These are phyloP conservation scores for Montipora capitata DNA, from an alignment of 92 coral and sea anemone species.

Conservation along the genomic window DNA sequence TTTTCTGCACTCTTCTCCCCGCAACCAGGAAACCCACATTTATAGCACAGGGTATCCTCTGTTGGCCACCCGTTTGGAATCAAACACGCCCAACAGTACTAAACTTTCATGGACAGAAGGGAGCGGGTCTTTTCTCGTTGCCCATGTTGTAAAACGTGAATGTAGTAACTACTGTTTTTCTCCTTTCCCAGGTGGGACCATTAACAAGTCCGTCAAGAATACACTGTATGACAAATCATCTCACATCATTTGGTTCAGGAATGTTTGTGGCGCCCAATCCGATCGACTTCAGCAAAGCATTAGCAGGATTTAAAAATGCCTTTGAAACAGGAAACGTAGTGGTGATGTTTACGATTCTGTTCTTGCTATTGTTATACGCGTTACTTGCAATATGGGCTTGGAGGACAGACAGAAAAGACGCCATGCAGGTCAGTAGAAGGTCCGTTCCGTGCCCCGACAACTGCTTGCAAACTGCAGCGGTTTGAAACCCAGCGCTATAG, in stretches of 20 bases:
- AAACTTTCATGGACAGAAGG: too few relatives aligned
- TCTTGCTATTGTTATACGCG: slow-evolving; percentile 59
- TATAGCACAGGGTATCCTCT: too few relatives aligned
- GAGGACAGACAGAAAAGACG: slow-evolving; percentile 74
- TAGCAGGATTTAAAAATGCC: slow-evolving; percentile 76
- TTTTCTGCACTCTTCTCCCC: too few relatives aligned
- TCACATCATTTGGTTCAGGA: slow-evolving; percentile 90
- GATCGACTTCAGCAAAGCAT: slow-evolving; percentile 83
- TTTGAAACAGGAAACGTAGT: slow-evolving; percentile 82
- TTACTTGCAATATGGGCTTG: slow-evolving; percentile 77
- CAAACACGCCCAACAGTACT: too few relatives aligned
- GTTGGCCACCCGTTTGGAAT: too few relatives aligned
- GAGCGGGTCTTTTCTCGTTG: too few relatives aligned
- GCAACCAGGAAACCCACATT: too few relatives aligned
- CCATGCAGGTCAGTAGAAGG: slow-evolving; percentile 49
- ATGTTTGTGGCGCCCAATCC: slow-evolving; percentile 89
- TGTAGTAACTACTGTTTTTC: too few relatives aligned
- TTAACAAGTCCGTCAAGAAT: slow-evolving; percentile 72
- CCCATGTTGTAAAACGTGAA: too few relatives aligned
- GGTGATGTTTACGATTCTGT: slow-evolving; percentile 75
- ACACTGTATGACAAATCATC: slow-evolving; percentile 83
- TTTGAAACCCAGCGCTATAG: too few relatives aligned
- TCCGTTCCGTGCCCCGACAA: too few relatives aligned
- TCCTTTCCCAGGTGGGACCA: slow-evolving; percentile 75
- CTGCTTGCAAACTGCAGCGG: not conserved